These are phyloP conservation scores for Saccostrea glomerata DNA, from an alignment of 1,140 invertebrate species.

Conservation along the genomic window DNA sequence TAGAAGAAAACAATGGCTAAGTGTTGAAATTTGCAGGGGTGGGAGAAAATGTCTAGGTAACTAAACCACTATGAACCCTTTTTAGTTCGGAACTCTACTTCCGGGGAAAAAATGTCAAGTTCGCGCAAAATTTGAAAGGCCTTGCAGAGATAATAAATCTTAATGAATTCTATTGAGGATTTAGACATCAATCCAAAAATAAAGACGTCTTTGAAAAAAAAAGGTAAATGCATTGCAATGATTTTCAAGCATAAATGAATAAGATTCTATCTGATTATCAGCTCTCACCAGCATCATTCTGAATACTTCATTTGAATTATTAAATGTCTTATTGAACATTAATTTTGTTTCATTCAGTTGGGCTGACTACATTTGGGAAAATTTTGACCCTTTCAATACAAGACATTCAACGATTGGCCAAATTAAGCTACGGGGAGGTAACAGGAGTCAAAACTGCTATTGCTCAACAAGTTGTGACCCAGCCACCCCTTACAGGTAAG, in stretches of 20 bases:
- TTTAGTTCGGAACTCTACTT: background rate
- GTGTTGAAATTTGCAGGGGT: too few species aligned
- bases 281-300: too few species aligned
- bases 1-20: too few species aligned
- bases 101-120: background rate
- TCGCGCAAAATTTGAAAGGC: conserved; percentile 4
- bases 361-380: background rate
- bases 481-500: background rate
- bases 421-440: conserved; percentile 27
- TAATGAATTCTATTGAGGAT: conserved; percentile 28
- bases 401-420: conserved; percentile 23
- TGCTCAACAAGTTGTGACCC: background rate
- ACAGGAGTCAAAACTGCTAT: conserved; percentile 36
- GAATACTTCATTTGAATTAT: too few species aligned
- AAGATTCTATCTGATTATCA: too few species aligned
- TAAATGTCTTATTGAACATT: background rate
- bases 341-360: conserved; percentile 5
- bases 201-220: background rate
- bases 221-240: background rate
- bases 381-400: conserved; percentile 31
- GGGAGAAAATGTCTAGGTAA: too few species aligned
- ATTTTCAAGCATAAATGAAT: too few species aligned
- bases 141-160: background rate
- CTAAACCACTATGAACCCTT: too few species aligned
- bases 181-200: conserved; percentile 42